phyloP scores from a whole-genome alignment of 1,140 invertebrate species.

The Plutomurus gul region DNA sequence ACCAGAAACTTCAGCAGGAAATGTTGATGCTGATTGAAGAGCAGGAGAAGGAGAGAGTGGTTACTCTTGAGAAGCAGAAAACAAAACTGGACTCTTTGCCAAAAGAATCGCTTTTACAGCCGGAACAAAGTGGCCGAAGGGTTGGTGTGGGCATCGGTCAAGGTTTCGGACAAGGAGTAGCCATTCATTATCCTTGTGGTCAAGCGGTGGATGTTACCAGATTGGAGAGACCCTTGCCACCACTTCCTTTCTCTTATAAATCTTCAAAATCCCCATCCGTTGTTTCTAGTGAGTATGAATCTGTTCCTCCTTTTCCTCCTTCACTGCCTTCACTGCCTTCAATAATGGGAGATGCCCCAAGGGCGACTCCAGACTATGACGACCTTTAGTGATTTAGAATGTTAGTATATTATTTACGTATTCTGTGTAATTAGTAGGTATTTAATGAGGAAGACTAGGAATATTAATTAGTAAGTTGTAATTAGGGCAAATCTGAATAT shows the following conservation, averaged over 20 bases:
- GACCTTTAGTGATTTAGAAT: no score
- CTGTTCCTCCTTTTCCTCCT: not conserved
- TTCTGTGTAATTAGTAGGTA: no score
- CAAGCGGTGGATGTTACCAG: not conserved
- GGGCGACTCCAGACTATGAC: not conserved
- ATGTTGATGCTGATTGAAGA: not conserved
- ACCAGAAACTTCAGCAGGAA: not conserved
- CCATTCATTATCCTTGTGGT: not conserved
- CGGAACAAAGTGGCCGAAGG: not conserved
- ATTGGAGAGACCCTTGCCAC: not conserved
- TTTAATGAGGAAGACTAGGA: no score
- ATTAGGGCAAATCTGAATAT: no score
- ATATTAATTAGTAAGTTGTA: no score
- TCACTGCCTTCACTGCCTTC: not conserved
- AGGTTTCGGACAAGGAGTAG: slow-evolving; percentile 2
- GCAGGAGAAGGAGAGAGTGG: not conserved
- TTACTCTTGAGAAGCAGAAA: not conserved
- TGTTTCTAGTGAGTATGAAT: not conserved
- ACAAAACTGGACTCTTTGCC: not conserved
- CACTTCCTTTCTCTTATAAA: not conserved
- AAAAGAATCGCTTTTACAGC: not conserved
- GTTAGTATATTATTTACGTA: no score
- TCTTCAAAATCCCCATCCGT: not conserved
- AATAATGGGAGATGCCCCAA: not conserved
- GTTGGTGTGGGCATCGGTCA: not conserved